Base-by-base conservation (phyloP, 2,113 vertebrate species). In the Etheostoma cragini region DNA sequence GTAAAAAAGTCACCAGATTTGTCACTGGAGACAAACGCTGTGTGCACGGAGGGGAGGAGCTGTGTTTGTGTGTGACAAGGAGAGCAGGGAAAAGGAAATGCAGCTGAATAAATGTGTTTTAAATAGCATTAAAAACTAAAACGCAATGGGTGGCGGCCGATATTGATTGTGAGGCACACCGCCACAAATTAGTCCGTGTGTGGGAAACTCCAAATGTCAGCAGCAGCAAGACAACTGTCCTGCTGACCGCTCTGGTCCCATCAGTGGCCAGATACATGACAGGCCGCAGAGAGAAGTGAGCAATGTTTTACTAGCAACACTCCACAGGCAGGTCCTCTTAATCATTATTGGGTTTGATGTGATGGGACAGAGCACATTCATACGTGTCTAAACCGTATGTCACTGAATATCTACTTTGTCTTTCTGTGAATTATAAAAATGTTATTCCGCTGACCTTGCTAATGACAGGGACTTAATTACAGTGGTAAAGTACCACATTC, bases 261-360 rank as follows among this genome's bases (percentile, higher is more conserved):
- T 19, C 14, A 7, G 67, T 38, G 0, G 46, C 68, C 46, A 46
- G 35, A 1, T 46, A 67, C 78, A 72, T 47, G 74, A 61, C 81
- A 76, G n/a, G 16, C 49, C 15, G 14, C 56, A 42, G 49, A 63
- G 62, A 42, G 38, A 42, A 42, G 38, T 42, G 38, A 42, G 35
- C 33, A n/a, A 1, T 6, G 6, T 26, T 65, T 80, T 73, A 81
- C 42, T 54, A 4, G 11, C 3, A 30, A 50, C 1, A 12, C 30
- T 72, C 22, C 10, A 0, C 30, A 30, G 53, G 24, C 21, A 45
- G 60, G n/a, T 33, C 50, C 61, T 46, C 5, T 0, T 33, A 22
- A 58, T 58, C 53, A 52, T 45, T 33, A 13, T 22, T 22, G 14
- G 3, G 68, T 56, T 53, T 10, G 52, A 65, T 19, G 56, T 45